Evolutionary conservation across 2,113 vertebrate species (phyloP), one percentile per base, ranked within the genome.

Genomic region (Reinhardtius hippoglossoides): DNA sequence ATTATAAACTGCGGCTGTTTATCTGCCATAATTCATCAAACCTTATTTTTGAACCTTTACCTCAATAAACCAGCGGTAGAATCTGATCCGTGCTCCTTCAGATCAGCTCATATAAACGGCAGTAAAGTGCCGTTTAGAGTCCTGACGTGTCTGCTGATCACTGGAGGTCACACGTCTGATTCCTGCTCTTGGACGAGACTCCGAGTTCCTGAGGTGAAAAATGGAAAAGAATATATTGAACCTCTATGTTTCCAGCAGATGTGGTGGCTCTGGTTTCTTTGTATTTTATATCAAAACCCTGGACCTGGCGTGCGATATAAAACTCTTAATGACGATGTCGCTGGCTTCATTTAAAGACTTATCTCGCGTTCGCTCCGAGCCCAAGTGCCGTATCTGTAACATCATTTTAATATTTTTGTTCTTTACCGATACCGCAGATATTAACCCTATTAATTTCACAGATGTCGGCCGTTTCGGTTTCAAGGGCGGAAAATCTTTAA

Each of bases 261-360:
- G 91, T 92, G 80, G 76, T 40, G 57, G 64, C 67, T 77, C 50
- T 24, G 69, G 59, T 15, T 81, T 77, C 78, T 80, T 79, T 79
- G 76, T 84, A 79, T 86, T 86, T 79, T 21, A 87, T 87, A 87
- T 91, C 82, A 86, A 90, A 89, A 78, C 69, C 60, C 82, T 87
- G 89, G 86, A 71, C 44, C 67, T 72, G 10, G 78, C 69, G 63
- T 69, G 73, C 75, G 83, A 90, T 61, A 58, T 84, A 71, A 86
- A 89, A 73, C 63, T 23, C 69, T 75, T 82, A 88, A 88, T 48
- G 60, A 77, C 81, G 7, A 81, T 84, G 78, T 83, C 64, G 48
- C 62, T 86, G 85, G 86, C 80, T 76, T 52, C 24, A 1, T 74
- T 80, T 75, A 48, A 84, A 74, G 64, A 82, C 62, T 0, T 72